Evolutionary conservation across 2,797 vertebrate species (phyloP).

Genomic region (Etheostoma nigrum): DNA sequence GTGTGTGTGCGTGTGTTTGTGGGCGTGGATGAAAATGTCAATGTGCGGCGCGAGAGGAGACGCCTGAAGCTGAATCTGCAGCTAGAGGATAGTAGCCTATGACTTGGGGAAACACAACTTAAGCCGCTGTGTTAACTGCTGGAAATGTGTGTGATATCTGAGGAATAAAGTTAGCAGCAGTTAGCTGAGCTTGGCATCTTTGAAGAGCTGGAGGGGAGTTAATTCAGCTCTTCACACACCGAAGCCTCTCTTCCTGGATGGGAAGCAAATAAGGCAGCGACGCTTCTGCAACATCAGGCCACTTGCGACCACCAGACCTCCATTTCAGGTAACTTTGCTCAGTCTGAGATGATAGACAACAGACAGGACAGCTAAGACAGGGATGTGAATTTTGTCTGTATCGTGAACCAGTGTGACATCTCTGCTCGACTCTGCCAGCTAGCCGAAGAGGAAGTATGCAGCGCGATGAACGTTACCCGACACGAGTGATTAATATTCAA

Average conservation of each 20-base stretch:
- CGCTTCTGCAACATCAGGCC: slow-evolving; percentile 41
- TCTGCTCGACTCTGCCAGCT: slow-evolving; percentile 6
- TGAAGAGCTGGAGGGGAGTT: slow-evolving; percentile 26
- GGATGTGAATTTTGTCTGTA: slow-evolving; percentile 9
- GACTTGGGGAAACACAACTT: slow-evolving; percentile 25
- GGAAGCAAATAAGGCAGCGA: slow-evolving; percentile 41
- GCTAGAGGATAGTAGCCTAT: slow-evolving; percentile 21
- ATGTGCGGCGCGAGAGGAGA: slow-evolving; percentile 55
- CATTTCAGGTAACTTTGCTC: slow-evolving; percentile 67
- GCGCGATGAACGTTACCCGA: slow-evolving; percentile 19
- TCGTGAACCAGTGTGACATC: slow-evolving; percentile 13
- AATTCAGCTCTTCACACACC: slow-evolving; percentile 15
- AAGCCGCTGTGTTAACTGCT: background rate
- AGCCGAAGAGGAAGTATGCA: slow-evolving; percentile 50
- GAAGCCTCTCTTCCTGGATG: slow-evolving; percentile 69
- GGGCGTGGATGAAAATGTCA: slow-evolving; percentile 76
- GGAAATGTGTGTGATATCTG: background rate
- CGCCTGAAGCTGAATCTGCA: slow-evolving; percentile 23
- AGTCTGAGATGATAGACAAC: slow-evolving; percentile 1
- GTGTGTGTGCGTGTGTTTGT: slow-evolving; percentile 45
- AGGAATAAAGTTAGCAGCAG: slow-evolving; percentile 42
- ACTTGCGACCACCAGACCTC: slow-evolving; percentile 52
- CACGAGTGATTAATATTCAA: slow-evolving; percentile 18
- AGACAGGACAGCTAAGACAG: background rate
- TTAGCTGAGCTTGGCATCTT: slow-evolving; percentile 17